phyloP scores from a whole-genome alignment of 2,113 vertebrate genomes.

The Pterocles gutturalis region DNA sequence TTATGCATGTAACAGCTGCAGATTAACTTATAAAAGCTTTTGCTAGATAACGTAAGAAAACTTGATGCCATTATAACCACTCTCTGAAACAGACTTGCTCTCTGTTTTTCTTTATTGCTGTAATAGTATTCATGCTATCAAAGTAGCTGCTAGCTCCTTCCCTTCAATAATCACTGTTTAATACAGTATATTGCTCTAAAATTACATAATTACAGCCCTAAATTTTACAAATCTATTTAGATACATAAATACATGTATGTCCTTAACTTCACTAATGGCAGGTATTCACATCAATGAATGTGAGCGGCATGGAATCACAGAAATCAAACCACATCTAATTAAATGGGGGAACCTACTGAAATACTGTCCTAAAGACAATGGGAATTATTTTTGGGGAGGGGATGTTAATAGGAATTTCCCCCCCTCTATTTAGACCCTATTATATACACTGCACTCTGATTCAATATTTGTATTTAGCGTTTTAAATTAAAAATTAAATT shows the following conservation, averaged over 20 bases:
- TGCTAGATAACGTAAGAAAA: background rate
- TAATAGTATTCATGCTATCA: background rate
- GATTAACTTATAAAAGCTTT: background rate
- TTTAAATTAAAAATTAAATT: background rate
- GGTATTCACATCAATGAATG: rapidly evolving
- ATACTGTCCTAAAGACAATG: background rate
- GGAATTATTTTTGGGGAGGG: background rate
- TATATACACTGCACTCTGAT: background rate
- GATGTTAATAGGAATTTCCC: background rate
- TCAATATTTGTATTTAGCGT: background rate
- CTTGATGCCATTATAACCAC: background rate
- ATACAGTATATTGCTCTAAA: background rate
- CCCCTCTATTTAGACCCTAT: background rate
- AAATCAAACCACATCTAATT: background rate
- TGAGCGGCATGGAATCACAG: background rate
- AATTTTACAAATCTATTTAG: background rate
- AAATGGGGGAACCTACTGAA: background rate
- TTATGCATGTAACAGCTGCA: background rate
- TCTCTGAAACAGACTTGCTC: background rate
- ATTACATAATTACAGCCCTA: background rate
- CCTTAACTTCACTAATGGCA: background rate
- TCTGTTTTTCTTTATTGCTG: background rate
- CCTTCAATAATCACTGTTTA: background rate
- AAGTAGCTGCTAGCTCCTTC: background rate
- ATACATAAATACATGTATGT: background rate